Conservation (phyloP, 1,140 invertebrate genomes). For the Trichomalopsis sarcophagae region DNA sequence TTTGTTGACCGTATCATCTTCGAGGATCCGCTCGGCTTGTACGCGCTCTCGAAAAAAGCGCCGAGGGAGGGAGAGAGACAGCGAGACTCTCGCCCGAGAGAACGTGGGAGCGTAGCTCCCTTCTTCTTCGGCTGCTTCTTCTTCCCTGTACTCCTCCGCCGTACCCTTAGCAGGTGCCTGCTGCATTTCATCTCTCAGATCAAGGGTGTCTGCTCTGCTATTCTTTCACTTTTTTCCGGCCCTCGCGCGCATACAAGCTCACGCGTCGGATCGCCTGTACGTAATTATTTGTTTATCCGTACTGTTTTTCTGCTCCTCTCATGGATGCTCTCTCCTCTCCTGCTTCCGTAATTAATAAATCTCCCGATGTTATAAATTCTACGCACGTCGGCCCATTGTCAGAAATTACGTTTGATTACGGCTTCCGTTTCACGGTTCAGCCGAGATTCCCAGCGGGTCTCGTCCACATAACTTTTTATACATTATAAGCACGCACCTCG, state of each 20-base stretch:
- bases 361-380: slow-evolving; percentile 31
- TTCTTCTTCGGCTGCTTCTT: background rate
- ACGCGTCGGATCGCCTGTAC: background rate
- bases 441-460: slow-evolving; percentile 36
- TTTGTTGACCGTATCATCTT: slow-evolving; percentile 73
- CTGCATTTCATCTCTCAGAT: slow-evolving; percentile 38
- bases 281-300: slow-evolving; percentile 12
- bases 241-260: slow-evolving; percentile 5
- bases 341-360: background rate
- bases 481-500: background rate
- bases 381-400: slow-evolving; percentile 4
- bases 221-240: slow-evolving; percentile 28
- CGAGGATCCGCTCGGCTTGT: slow-evolving; percentile 64
- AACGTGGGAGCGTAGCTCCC: slow-evolving; percentile 47
- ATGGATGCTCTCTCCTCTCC: background rate
- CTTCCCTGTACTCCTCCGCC: slow-evolving; percentile 47
- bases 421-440: slow-evolving; percentile 33
- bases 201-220: slow-evolving; percentile 39
- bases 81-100: slow-evolving; percentile 22
- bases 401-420: slow-evolving; percentile 43
- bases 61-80: slow-evolving; percentile 21
- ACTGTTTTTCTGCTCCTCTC: background rate
- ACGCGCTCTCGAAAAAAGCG: slow-evolving; percentile 29
- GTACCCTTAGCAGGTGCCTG: slow-evolving; percentile 65
- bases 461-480: slow-evolving; percentile 31